Base-by-base conservation (phyloP, 2,113 vertebrate genomes). In the Callipepla squamata region DNA sequence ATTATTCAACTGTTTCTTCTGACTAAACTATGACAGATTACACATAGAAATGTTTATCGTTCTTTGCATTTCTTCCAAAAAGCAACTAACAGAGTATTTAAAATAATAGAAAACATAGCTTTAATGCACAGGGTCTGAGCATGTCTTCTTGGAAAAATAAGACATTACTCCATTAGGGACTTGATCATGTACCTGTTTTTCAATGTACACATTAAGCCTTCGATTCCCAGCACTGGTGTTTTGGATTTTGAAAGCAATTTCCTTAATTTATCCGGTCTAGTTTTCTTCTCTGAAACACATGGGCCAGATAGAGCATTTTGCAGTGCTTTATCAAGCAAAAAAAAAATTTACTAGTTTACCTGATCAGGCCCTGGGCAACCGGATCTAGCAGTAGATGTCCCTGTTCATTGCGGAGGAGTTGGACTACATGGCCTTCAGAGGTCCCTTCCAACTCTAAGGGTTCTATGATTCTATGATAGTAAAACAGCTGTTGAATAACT, bases 21-120 rank as follows among this genome's bases (percentile, higher is more conserved):
- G 45, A 50, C 47, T 72, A 76, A 59, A 91, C 13, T 74, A 28
- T 30, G 55, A 87, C 7, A 2, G 51, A 57, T 68, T 59, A 82
- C 38, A 63, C 50, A 47, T 1, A 62, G 68, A 95, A 90, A 83
- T 80, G 73, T 88, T 85, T 91, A 95, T 76, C 4, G 45, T 63
- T 87, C 79, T 40, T 82, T 57, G 20, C n/a, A 70, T 88, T 94
- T 51, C 85, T 96, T 94, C 82, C 80, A 90, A 83, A 91, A 82
- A 30, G 16, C 57, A 87, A 80, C 87, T 62, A 66, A 88, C 77
- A 38, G 85, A 73, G 11, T 74, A 73, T 58, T 82, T 91, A 83
- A 87, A 67, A 11, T 26, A 77, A 83, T 21, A 80, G 16, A 75
- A 77, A 47, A 40, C 19, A 16, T 23, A 90, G 55, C 11, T 22